Evolutionary conservation across 1,140 invertebrate genomes (phyloP).

Genomic region (Cydia amplana): DNA sequence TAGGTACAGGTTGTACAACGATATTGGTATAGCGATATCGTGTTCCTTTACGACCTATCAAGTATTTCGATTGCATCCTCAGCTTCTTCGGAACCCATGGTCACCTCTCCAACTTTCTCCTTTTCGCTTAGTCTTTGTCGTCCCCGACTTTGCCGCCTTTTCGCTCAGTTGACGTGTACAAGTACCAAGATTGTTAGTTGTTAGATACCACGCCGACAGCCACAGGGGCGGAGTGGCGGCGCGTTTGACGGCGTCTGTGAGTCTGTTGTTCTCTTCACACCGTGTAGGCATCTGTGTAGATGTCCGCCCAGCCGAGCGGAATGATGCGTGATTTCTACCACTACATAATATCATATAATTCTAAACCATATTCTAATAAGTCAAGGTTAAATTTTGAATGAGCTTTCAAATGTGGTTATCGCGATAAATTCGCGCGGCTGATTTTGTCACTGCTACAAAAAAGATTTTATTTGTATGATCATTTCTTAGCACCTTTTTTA

Average conservation of each 20-base stretch:
- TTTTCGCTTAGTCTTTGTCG: too few species aligned
- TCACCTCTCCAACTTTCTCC: too few species aligned
- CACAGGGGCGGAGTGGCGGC: constrained; percentile 19
- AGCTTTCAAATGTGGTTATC: not conserved
- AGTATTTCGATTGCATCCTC: too few species aligned
- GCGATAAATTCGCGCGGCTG: not conserved
- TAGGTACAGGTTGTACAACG: too few species aligned
- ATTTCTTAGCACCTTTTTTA: not conserved
- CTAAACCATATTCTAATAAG: not conserved
- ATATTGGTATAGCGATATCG: too few species aligned
- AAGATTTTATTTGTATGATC: not conserved
- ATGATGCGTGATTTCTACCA: not conserved
- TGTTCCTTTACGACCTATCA: too few species aligned
- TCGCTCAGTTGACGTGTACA: too few species aligned
- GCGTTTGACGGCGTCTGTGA: not conserved
- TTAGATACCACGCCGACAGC: not conserved
- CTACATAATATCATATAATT: not conserved
- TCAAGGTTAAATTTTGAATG: not conserved
- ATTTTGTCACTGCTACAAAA: not conserved
- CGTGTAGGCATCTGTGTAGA: too few species aligned
- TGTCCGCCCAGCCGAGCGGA: not conserved
- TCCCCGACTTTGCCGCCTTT: too few species aligned
- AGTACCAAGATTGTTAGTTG: not conserved
- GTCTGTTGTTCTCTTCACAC: constrained; percentile 6
- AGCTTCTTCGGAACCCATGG: too few species aligned